Conservation (phyloP, 2,888 invertebrate genomes). For the Eudasyphora cyanicolor region DNA sequence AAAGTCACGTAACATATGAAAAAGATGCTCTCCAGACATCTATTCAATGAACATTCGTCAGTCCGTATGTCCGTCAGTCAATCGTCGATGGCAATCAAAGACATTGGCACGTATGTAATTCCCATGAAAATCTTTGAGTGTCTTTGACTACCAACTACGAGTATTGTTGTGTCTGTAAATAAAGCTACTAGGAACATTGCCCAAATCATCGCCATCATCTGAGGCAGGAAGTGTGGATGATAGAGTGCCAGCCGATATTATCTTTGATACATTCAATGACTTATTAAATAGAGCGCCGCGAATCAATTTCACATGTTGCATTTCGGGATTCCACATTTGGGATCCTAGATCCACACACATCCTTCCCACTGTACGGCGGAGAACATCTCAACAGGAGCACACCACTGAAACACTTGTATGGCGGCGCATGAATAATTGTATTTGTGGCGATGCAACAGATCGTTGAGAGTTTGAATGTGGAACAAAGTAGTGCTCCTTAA, state of each 20-base stretch:
- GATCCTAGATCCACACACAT: neutral
- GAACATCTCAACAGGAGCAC: conserved; percentile 52
- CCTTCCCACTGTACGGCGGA: neutral
- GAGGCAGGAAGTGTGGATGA: neutral
- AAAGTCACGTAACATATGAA: conserved; percentile 78
- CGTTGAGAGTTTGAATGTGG: neutral
- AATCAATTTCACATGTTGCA: conserved; percentile 65
- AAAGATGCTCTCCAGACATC: conserved; percentile 57
- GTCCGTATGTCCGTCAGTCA: conserved; percentile 68
- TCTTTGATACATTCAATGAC: conserved; percentile 24
- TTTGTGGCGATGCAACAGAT: conserved; percentile 34
- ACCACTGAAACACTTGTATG: neutral
- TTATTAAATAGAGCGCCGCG: conserved; percentile 61
- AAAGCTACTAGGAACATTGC: neutral
- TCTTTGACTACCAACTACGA: conserved; percentile 36
- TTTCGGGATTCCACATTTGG: neutral
- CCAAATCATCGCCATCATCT: neutral
- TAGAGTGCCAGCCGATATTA: neutral
- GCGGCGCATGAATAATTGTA: neutral
- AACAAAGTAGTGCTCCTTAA: conserved; percentile 51
- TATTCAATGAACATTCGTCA: conserved; percentile 33
- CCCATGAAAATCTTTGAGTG: conserved; percentile 72
- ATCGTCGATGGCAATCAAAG: conserved; percentile 66
- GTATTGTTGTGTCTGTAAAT: neutral
- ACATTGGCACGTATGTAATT: conserved; percentile 76